Evolutionary conservation across 2,113 vertebrate species (phyloP).

Genomic region (Channa argus): DNA sequence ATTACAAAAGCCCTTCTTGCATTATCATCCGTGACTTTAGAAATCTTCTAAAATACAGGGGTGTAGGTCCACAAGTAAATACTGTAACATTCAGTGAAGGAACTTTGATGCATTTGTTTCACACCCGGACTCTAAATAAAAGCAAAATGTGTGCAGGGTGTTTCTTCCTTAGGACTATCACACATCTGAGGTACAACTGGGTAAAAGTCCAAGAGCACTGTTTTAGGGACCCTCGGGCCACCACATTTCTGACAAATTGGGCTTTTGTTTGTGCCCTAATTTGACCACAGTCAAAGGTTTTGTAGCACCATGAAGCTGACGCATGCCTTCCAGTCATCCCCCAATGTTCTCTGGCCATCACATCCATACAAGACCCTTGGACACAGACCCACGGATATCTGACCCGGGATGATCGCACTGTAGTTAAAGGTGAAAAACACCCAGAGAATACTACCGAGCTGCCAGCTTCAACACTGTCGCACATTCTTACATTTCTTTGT

Average conservation of each 20-base stretch:
- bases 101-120: neutral
- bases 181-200: too few species aligned
- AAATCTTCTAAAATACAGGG: slow-evolving; percentile 1
- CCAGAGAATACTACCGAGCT: slow-evolving; percentile 38
- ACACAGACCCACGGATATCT: slow-evolving; percentile 53
- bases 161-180: slow-evolving; percentile 2
- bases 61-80: neutral
- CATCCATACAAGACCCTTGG: slow-evolving; percentile 8
- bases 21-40: neutral
- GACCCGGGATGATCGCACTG: slow-evolving; percentile 37
- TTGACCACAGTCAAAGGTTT: neutral
- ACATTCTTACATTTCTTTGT: slow-evolving; percentile 35
- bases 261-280: slow-evolving; percentile 11
- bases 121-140: neutral
- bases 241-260: neutral
- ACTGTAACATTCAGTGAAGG: slow-evolving; percentile 7
- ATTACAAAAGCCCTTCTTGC: neutral
- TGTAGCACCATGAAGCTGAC: slow-evolving; percentile 14
- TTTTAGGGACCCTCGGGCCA: neutral
- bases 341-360: slow-evolving; percentile 41
- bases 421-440: slow-evolving; percentile 32
- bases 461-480: slow-evolving; percentile 22
- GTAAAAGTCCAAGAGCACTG: too few species aligned
- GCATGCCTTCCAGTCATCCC: slow-evolving; percentile 15
- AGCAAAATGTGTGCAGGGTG: neutral